These are phyloP conservation scores for Clinocottus analis DNA, from an alignment of 2,113 vertebrate species.

Conservation along the genomic window DNA sequence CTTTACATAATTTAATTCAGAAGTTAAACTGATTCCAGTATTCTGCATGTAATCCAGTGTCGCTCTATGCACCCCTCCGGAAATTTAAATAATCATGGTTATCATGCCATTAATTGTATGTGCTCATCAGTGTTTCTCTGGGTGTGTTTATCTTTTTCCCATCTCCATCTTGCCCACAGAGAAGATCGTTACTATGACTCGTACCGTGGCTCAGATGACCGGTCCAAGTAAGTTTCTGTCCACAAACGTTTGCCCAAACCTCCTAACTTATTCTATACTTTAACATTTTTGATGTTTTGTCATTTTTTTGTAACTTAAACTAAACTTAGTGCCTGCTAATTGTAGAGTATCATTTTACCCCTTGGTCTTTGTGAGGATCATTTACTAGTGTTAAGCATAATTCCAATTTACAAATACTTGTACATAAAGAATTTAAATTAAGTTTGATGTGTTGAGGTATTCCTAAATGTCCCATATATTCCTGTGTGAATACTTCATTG, in stretches of 20 bases:
- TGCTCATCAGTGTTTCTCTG: conserved; percentile 67
- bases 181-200: conserved; percentile 87
- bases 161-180: conserved; percentile 79
- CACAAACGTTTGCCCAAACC: conserved; percentile 45
- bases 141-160: conserved; percentile 64
- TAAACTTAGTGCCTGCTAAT: background rate
- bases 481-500: too few relatives aligned
- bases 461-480: conserved; percentile 16
- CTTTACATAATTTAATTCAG: conserved; percentile 26
- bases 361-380: conserved; percentile 19
- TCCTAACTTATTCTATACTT: conserved; percentile 46
- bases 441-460: conserved; percentile 56
- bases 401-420: conserved; percentile 18
- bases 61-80: background rate
- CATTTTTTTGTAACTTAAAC: background rate
- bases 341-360: conserved; percentile 10
- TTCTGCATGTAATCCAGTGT: conserved; percentile 23
- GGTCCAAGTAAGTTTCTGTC: conserved; percentile 83
- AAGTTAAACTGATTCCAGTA: conserved; percentile 18
- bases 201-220: conserved; percentile 84
- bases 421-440: background rate
- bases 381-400: conserved; percentile 7
- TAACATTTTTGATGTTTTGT: conserved; percentile 35
- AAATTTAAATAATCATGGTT: conserved; percentile 47
- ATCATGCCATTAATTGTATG: conserved; percentile 65